Percentiles rank a stretch among this genome's conserved stretches.
These are phyloP conservation scores for Rhineura floridana DNA, from an alignment of 2,113 vertebrate species.

Conservation along the genomic window DNA sequence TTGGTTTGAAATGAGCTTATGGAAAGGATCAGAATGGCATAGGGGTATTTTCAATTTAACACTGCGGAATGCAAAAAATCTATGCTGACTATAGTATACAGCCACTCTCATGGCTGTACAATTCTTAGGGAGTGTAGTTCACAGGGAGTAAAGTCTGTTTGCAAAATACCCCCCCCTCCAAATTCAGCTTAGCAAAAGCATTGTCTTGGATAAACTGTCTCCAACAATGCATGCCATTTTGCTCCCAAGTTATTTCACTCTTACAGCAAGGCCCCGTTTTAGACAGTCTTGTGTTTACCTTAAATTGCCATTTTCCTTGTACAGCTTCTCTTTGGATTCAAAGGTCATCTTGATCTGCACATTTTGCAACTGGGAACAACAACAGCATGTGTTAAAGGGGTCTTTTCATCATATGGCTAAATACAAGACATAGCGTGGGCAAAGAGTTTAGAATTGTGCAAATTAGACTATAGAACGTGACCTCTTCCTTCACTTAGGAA, in stretches of 20 bases:
- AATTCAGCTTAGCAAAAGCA: not conserved
- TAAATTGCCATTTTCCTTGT: constrained; percentile 75
- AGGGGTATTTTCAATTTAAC: no score
- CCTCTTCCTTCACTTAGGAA: no score
- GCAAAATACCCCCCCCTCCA: no score
- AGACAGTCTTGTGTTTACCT: constrained; percentile 72
- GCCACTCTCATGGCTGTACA: no score
- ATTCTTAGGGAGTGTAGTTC: no score
- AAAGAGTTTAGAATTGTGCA: not conserved
- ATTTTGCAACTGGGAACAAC: constrained; percentile 76
- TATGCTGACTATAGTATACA: no score
- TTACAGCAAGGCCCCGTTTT: not conserved
- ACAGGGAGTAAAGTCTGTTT: no score
- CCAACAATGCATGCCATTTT: not conserved
- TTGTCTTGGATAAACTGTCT: not conserved
- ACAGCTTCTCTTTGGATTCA: constrained; percentile 75
- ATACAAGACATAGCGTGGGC: no score
- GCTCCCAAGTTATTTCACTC: not conserved
- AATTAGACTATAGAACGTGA: no score
- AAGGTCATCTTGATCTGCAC: constrained; percentile 79
- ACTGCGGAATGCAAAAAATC: no score
- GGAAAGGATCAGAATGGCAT: no score
- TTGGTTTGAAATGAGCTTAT: no score
- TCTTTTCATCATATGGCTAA: not conserved
- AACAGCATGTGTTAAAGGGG: not conserved